Percentiles rank a stretch among this genome's conserved stretches.
phyloP scores from a whole-genome alignment of 2,888 invertebrate species.

The Caenorhabditis sinica region DNA sequence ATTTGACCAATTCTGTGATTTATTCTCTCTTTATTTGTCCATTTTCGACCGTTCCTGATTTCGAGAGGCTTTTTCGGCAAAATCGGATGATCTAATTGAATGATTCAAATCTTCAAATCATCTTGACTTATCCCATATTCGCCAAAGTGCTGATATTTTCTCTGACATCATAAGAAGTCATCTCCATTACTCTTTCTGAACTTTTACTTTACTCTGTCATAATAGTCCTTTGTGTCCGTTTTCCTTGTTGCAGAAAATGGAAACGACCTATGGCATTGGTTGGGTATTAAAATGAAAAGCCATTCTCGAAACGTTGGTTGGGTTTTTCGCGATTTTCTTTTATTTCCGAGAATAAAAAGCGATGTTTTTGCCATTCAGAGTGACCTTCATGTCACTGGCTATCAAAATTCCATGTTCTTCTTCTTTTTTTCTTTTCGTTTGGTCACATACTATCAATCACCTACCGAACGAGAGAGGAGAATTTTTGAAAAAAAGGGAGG shows the following conservation, averaged over 20 bases:
- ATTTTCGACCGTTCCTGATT: neutral
- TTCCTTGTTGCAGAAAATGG: neutral
- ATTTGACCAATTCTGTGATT: slow-evolving; percentile 10
- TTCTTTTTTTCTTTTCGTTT: slow-evolving; percentile 22
- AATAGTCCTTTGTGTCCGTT: slow-evolving; percentile 21
- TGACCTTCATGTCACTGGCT: slow-evolving; percentile 33
- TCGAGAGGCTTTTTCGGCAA: neutral
- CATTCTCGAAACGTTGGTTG: slow-evolving; percentile 4
- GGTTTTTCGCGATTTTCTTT: slow-evolving; percentile 10
- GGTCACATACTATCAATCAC: slow-evolving; percentile 34
- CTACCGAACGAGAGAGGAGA: neutral
- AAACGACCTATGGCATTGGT: slow-evolving; percentile 24
- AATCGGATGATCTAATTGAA: slow-evolving; percentile 31
- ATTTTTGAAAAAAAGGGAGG: neutral
- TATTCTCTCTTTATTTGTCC: neutral
- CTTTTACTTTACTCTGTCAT: slow-evolving; percentile 29
- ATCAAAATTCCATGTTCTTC: slow-evolving; percentile 27
- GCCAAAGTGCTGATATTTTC: slow-evolving; percentile 2
- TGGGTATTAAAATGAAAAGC: slow-evolving; percentile 23
- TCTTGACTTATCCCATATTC: slow-evolving; percentile 20
- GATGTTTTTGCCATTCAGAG: slow-evolving; percentile 33
- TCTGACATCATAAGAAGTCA: slow-evolving; percentile 16
- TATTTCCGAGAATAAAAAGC: slow-evolving; percentile 9
- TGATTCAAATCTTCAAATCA: slow-evolving; percentile 26
- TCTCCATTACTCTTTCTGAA: neutral